Evolutionary conservation across 2,797 vertebrate species (phyloP), one percentile per base, ranked within the genome.

Genomic region (Nyctalus aviator): DNA sequence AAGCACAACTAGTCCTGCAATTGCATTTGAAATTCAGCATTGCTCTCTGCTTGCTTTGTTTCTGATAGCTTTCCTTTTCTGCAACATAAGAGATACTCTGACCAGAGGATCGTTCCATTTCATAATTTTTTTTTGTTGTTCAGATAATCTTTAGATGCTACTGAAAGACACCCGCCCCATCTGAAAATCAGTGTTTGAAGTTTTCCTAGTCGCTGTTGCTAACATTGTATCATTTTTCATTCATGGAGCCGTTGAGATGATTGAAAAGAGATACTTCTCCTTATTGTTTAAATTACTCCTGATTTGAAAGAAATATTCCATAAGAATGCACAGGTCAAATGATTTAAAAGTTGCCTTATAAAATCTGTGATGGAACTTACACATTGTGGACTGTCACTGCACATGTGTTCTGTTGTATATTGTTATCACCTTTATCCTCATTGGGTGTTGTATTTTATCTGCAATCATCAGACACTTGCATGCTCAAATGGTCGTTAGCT

Each of bases 401-500:
- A n/a, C 69, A 14, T 93, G 75, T 82, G 86, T 79, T 79, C 64
- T 50, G 21, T 93, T 88, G 72, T 79, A 55, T 94, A 90, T 88
- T 88, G 69, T 84, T 92, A 85, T 85, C 91, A 82, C 93, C 62
- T 91, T 94, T 86, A 89, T 90, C 53, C 30, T 96, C 27, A 53
- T 88, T 0, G 18, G 66, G 30, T 78, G 66, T 62, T 59, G 62
- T 94, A 94, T 94, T 97, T 97, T 93, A 93, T 95, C 79, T 71
- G 88, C 75, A 88, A 59, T 92, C 78, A 81, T 73, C 90, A 95
- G 90, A 90, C 71, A 94, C 78, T 95, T 96, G 88, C 84, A 94
- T 92, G 88, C 94, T 92, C 91, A 95, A 94, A 95, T 94, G 90
- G 90, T 94, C 5, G 5, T 97, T 95, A 97, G 75, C 79, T 72